Conservation (phyloP, 1,140 invertebrate genomes). For the Melanaphis sacchari region DNA sequence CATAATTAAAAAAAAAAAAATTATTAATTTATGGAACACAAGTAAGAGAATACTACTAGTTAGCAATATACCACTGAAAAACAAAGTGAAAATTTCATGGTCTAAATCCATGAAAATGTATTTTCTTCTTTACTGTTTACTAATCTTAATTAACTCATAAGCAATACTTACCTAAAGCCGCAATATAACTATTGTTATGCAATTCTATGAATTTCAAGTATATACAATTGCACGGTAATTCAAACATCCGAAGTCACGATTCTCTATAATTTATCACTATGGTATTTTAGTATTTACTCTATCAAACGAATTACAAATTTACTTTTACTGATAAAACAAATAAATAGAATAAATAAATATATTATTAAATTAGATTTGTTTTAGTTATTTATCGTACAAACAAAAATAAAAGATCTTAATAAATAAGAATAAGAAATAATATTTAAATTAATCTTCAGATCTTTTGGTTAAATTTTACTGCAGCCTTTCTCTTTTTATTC, state of each 20-base stretch:
- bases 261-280: not conserved
- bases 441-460: not conserved
- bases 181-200: not conserved
- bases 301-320: not conserved
- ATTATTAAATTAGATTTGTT: not conserved
- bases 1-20: no score
- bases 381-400: not conserved
- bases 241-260: not conserved
- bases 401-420: not conserved
- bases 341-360: not conserved
- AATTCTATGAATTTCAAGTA: not conserved
- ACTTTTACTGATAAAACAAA: not conserved
- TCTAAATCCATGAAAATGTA: not conserved
- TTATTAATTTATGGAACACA: no score
- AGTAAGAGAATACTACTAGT: no score
- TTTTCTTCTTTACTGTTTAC: not conserved
- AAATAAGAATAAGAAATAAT: conserved; percentile 7
- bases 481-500: not conserved
- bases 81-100: no score
- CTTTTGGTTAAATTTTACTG: not conserved
- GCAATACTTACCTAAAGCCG: no score
- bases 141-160: not conserved
- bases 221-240: not conserved
- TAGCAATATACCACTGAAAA: no score
- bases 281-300: not conserved